Conservation (phyloP, 1,140 invertebrate species). For the Aphelenchoides avenae region DNA sequence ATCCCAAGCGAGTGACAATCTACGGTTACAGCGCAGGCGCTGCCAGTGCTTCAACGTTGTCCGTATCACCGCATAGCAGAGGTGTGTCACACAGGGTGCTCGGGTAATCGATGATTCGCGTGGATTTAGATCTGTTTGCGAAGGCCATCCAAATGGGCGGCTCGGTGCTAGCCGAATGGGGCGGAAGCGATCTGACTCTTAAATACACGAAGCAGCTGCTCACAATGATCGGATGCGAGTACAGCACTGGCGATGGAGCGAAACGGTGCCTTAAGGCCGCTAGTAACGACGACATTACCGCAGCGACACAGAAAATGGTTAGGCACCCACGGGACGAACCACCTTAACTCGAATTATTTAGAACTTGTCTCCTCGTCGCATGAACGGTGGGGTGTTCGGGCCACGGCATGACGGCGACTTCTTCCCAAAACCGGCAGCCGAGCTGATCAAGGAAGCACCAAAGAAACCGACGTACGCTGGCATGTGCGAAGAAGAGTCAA, state of each 20-base stretch:
- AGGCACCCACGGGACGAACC: conserved; percentile 14
- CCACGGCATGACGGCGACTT: conserved; percentile 34
- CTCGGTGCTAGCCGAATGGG: conserved; percentile 22
- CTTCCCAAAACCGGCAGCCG: conserved; percentile 16
- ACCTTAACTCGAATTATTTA: neutral
- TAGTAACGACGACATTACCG: too few relatives aligned
- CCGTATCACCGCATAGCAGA: conserved; percentile 15
- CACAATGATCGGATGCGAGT: conserved; percentile 20
- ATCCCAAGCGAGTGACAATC: conserved; percentile 49
- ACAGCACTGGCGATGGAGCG: conserved; percentile 3
- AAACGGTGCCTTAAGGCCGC: conserved; percentile 28
- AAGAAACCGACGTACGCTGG: neutral
- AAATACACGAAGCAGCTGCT: conserved; percentile 27
- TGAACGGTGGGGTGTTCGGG: too few relatives aligned
- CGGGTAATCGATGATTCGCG: too few relatives aligned
- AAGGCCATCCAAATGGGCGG: conserved; percentile 36
- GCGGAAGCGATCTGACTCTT: conserved; percentile 11
- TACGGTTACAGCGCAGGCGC: conserved; percentile 34
- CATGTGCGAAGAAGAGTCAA: neutral
- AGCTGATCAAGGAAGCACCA: conserved; percentile 23
- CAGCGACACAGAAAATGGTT: conserved; percentile 9
- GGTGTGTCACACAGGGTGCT: neutral
- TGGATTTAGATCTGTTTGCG: too few relatives aligned
- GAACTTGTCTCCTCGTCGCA: neutral
- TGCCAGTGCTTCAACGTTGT: conserved; percentile 16